Evolutionary conservation across 2,797 vertebrate genomes (phyloP), one percentile per base, ranked within the genome.

Genomic region (Pseudocheirus occidentalis): DNA sequence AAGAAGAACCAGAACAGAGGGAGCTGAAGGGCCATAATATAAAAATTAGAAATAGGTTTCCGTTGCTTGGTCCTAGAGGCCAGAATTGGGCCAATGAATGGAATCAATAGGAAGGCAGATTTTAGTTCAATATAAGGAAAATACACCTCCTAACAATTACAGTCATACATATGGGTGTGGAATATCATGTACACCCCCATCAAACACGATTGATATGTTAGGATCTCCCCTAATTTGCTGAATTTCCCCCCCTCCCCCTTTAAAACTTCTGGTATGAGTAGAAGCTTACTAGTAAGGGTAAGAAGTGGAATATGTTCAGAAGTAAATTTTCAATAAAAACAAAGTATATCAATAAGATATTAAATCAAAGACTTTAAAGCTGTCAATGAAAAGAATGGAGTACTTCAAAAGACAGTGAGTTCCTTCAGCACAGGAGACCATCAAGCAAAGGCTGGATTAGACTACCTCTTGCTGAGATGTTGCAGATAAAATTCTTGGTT

Each of bases 241-340:
- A 81, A 81, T 46, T 46, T 1, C 18, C 11, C 1, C 5, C 0
- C 5, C 1, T 1, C 0, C 5, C 7, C 40, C 27, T 46, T 81
- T 46, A 27, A 81, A 81, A 81, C 9, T 40, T 81, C 46, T 81
- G 40, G 21, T 81, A 46, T 46, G 46, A 73, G 16, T 9, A 40
- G 10, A 46, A 40, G 21, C 9, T 81, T 27, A 81, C 21, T 81
- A 81, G 59, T 66, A 11, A 66, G 40, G 40, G 40, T n/a, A 46
- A 46, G 73, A 81, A 81, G 2, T 27, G 0, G n/a, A 46, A 27
- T 81, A 81, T 46, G 4, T 81, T 46, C 40, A 81, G 40, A 81
- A 81, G 24, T 81, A 7, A 27, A 46, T 40, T 40, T 81, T 46
- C 46, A 11, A 9, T 46, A 27, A 81, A 46, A 81, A 46, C 40